These are phyloP conservation scores for Scaptomyza tumidula DNA, from an alignment of 2,888 invertebrate species.

Conservation along the genomic window DNA sequence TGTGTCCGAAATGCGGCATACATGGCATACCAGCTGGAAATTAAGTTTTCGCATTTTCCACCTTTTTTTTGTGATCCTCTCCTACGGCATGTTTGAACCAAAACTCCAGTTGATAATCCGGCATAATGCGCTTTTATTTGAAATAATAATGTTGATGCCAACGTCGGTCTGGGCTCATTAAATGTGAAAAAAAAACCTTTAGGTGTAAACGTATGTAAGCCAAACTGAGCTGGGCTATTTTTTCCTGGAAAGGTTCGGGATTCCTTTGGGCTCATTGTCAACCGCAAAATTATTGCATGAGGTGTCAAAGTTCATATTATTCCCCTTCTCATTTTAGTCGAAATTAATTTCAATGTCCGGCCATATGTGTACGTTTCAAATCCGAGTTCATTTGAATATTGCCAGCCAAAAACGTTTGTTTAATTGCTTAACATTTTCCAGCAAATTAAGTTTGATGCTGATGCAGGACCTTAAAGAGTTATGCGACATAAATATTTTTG, in stretches of 20 bases:
- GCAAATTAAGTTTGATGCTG: constrained; percentile 82
- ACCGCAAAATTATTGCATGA: constrained; percentile 83
- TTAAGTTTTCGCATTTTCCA: constrained; percentile 79
- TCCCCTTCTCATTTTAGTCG: constrained; percentile 10
- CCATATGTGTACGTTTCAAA: constrained; percentile 52
- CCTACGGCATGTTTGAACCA: neutral
- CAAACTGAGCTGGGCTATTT: constrained; percentile 16
- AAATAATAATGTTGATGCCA: constrained; percentile 82
- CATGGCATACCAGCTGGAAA: constrained; percentile 73
- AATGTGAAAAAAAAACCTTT: constrained; percentile 46
- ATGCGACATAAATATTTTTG: constrained; percentile 55
- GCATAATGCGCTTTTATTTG: constrained; percentile 82
- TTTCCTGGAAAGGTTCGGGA: constrained; percentile 12
- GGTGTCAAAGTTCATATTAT: constrained; percentile 82
- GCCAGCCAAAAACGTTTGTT: constrained; percentile 43
- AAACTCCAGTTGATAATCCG: constrained; percentile 77
- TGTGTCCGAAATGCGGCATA: constrained; percentile 59
- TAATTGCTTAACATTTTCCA: constrained; percentile 84
- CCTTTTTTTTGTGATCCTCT: constrained; percentile 52
- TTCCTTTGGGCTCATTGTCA: constrained; percentile 74
- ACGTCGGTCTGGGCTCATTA: constrained; percentile 77
- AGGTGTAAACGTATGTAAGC: constrained; percentile 47
- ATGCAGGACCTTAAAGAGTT: constrained; percentile 46
- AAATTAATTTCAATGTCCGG: constrained; percentile 79
- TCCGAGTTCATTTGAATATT: constrained; percentile 27